These are phyloP conservation scores for Allophyes oxyacanthae DNA, from an alignment of 2,888 invertebrate species.

Conservation along the genomic window DNA sequence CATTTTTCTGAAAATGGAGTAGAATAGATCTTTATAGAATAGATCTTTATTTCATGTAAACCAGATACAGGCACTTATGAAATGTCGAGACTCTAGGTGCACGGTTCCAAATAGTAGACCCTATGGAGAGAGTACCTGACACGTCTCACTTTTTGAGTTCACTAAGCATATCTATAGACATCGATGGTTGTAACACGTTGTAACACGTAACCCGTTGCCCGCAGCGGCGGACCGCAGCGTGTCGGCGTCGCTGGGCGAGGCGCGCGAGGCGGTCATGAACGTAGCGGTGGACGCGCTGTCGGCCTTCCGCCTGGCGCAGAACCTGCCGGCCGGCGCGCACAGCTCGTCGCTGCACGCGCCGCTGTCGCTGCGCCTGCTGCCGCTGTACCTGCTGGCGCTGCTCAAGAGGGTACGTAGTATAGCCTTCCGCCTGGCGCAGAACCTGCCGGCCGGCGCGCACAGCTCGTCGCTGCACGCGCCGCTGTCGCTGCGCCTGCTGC, in stretches of 20 bases:
- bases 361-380: conserved; percentile 93
- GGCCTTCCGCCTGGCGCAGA: conserved; percentile 86
- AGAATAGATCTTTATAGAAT: too few relatives aligned
- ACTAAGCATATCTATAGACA: too few relatives aligned
- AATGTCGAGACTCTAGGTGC: too few relatives aligned
- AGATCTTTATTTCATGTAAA: too few relatives aligned
- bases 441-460: conserved; percentile 87
- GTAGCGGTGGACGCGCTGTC: conserved; percentile 95
- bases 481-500: conserved; percentile 93
- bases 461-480: conserved; percentile 92
- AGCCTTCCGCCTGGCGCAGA: conserved; percentile 86
- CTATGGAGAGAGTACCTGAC: too few relatives aligned
- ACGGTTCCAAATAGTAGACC: too few relatives aligned
- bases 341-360: conserved; percentile 92
- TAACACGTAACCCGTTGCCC: too few relatives aligned
- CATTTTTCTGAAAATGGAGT: too few relatives aligned
- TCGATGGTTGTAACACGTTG: too few relatives aligned
- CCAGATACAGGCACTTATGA: too few relatives aligned
- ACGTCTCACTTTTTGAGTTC: too few relatives aligned
- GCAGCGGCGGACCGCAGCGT: conserved; percentile 97
- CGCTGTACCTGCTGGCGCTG: conserved; percentile 96
- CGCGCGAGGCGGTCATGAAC: conserved; percentile 98
- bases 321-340: conserved; percentile 87
- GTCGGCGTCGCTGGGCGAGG: conserved; percentile 96
- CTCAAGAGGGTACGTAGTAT: conserved; percentile 90